Evolutionary conservation across 2,113 vertebrate species (phyloP).

Genomic region (Sturnira hondurensis): DNA sequence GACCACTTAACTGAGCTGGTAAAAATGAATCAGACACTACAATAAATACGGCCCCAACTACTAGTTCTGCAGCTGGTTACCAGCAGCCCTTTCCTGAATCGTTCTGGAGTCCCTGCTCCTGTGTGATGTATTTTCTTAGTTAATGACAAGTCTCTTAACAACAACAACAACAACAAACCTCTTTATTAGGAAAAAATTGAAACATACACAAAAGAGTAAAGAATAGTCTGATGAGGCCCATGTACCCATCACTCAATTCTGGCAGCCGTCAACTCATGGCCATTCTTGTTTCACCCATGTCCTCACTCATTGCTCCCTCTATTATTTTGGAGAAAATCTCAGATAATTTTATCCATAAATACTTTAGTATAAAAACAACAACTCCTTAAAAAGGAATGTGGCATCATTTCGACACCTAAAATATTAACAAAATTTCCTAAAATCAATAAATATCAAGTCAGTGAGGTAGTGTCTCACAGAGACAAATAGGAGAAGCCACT

Average conservation of each 20-base stretch:
- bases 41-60: not conserved
- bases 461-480: not conserved
- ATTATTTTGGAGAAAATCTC: not conserved
- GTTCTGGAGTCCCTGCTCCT: not conserved
- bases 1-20: not conserved
- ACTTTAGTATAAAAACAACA: not conserved
- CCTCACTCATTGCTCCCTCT: too few species aligned
- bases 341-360: not conserved
- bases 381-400: not conserved
- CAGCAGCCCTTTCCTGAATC: not conserved
- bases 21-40: not conserved
- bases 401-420: not conserved
- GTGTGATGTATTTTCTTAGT: not conserved
- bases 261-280: not conserved
- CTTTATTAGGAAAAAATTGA: not conserved
- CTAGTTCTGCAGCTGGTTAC: not conserved
- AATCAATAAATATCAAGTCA: not conserved
- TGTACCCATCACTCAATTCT: not conserved
- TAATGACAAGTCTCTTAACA: not conserved
- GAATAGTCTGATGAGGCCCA: not conserved
- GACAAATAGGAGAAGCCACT: not conserved
- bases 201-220: not conserved
- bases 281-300: not conserved
- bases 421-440: not conserved
- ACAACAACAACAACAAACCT: not conserved